Evolutionary conservation across 2,113 vertebrate genomes (phyloP), one percentile per base, ranked within the genome.

Genomic region (Larimichthys crocea): DNA sequence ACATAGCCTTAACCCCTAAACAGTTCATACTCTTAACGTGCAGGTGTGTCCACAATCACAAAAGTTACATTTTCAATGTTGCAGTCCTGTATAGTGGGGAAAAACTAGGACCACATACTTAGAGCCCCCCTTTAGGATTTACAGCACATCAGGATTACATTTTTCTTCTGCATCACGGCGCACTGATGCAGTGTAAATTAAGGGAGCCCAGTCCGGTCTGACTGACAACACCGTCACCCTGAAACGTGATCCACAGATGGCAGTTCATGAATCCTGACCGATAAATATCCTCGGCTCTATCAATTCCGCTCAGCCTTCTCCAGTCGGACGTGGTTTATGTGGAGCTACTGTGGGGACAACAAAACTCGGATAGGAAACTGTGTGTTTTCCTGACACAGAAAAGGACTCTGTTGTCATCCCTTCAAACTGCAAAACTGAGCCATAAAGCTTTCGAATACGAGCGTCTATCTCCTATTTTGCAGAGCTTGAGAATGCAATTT

Each of bases 261-360:
- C 90, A 66, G 74, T 64, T 69, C 73, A 52, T 93, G 86, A 93
- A 94, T 92, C 82, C 79, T 24, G 53, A 81, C 80, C 22, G 79
- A 91, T 90, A 86, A 90, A 90, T 46, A 84, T 80, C 79, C 56
- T 77, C 5, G 44, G 57, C 84, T 77, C 79, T 69, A 80, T 88
- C 80, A 84, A 70, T 83, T 90, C 79, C 15, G n/a, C 60, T 80
- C 79, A 79, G 83, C 83, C 76, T 26, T 86, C 79, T 73, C 19
- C 61, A 67, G 82, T 82, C 88, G 85, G 71, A 79, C 57, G 61
- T 83, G 62, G 29, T 93, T 93, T 91, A 92, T 88, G 83, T 81
- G 70, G 42, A 65, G 64, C 67, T 49, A 46, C 24, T 29, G 8
- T 26, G 78, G 60, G 68, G 74, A 56, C 74, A 80, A 79, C 80